phyloP scores from a whole-genome alignment of 2,113 vertebrate genomes.

The Cryptotis parvus region DNA sequence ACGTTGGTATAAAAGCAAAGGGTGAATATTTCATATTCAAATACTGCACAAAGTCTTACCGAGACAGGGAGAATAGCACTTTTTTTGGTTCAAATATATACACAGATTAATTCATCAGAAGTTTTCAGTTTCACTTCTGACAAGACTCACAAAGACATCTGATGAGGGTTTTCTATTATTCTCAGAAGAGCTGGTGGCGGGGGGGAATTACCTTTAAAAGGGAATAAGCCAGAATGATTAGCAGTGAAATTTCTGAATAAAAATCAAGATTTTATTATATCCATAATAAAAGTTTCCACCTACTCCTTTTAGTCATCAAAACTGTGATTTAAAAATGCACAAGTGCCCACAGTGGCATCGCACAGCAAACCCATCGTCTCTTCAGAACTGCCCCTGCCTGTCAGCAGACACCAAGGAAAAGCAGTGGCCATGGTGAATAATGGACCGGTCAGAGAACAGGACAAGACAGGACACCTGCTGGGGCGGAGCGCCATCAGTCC shows the following conservation, averaged over 20 bases:
- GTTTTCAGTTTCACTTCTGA: constrained; percentile 71
- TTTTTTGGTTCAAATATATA: constrained; percentile 58
- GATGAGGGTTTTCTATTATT: constrained; percentile 65
- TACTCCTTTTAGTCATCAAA: constrained; percentile 80
- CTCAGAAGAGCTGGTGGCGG: not conserved
- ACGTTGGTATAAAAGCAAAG: constrained; percentile 38
- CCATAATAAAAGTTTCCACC: constrained; percentile 77
- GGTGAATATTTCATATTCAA: constrained; percentile 4
- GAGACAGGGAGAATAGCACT: constrained; percentile 26
- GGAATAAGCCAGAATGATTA: constrained; percentile 67
- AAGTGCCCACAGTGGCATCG: constrained; percentile 57
- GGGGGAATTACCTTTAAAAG: constrained; percentile 63
- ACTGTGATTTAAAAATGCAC: constrained; percentile 71
- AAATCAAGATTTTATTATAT: constrained; percentile 76
- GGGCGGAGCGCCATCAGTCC: not conserved
- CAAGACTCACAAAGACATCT: constrained; percentile 64
- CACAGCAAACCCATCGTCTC: constrained; percentile 12
- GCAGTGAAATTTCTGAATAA: constrained; percentile 72
- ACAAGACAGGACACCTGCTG: not conserved
- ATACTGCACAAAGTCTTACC: constrained; percentile 29
- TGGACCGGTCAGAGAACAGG: not conserved
- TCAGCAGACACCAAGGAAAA: not conserved
- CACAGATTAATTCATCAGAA: constrained; percentile 67
- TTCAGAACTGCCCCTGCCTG: not conserved
- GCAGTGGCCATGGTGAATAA: not conserved